These are phyloP conservation scores for Mustelus asterias DNA, from an alignment of 2,113 vertebrate genomes.

Conservation along the genomic window DNA sequence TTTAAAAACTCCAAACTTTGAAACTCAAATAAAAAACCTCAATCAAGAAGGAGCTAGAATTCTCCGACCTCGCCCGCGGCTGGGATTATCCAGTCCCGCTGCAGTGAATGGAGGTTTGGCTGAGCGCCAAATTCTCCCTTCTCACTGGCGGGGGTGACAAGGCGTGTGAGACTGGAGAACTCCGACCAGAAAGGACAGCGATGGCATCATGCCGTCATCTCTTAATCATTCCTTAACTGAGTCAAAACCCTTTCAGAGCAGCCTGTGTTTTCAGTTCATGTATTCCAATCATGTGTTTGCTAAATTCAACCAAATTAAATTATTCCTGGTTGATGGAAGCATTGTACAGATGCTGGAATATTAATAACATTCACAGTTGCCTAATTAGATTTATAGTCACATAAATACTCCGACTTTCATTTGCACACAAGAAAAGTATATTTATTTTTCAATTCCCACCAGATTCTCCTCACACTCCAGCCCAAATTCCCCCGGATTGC, in stretches of 20 bases:
- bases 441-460: constrained; percentile 25
- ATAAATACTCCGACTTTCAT: constrained; percentile 17
- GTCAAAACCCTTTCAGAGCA: not conserved
- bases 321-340: constrained; percentile 20
- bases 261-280: not conserved
- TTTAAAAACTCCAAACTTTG: too few relatives aligned
- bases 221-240: not conserved
- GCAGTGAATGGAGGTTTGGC: too few relatives aligned
- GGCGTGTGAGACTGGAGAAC: too few relatives aligned
- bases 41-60: not conserved
- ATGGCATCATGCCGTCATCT: not conserved
- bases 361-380: constrained; percentile 13
- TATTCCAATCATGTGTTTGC: constrained; percentile 16
- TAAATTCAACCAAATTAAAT: constrained; percentile 33
- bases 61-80: too few relatives aligned
- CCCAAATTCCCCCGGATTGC: constrained; percentile 5
- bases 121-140: too few relatives aligned
- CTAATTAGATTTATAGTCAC: constrained; percentile 33
- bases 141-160: too few relatives aligned
- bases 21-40: not conserved
- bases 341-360: constrained; percentile 28
- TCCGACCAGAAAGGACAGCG: not conserved
- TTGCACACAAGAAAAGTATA: constrained; percentile 5
- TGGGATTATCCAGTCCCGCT: too few relatives aligned
- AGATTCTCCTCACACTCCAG: not conserved